These are phyloP conservation scores for Conus ventricosus DNA, from an alignment of 1,140 invertebrate genomes.

Conservation along the genomic window DNA sequence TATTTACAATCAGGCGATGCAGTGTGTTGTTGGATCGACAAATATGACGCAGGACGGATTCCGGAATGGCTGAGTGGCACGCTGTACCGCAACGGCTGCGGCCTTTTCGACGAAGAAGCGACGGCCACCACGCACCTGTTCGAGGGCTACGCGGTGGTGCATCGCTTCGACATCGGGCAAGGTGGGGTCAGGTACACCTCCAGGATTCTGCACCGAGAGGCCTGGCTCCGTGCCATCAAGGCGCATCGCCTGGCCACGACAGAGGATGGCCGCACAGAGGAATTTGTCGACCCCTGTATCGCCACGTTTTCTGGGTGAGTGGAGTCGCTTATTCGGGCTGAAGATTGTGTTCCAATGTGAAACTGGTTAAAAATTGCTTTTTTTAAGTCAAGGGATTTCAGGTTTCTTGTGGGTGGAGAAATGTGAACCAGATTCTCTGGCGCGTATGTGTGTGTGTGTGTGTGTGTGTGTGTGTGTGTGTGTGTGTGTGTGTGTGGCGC, in stretches of 20 bases:
- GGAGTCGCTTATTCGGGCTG: too few species aligned
- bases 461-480: constrained; percentile 8
- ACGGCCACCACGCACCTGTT: constrained; percentile 87
- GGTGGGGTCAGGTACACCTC: constrained; percentile 81
- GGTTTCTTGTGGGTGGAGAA: too few species aligned
- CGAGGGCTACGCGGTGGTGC: constrained; percentile 88
- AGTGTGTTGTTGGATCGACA: too few species aligned
- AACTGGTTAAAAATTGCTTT: not conserved
- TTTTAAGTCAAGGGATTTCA: too few species aligned
- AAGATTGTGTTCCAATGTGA: not conserved
- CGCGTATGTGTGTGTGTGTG: not conserved
- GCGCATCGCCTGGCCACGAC: constrained; percentile 86
- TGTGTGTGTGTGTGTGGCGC: constrained; percentile 6
- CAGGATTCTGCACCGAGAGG: constrained; percentile 85
- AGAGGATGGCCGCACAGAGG: constrained; percentile 83
- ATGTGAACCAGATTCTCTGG: too few species aligned
- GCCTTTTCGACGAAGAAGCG: constrained; percentile 84
- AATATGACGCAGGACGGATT: constrained; percentile 77
- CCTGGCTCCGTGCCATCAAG: constrained; percentile 83
- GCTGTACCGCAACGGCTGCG: constrained; percentile 89
- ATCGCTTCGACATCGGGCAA: constrained; percentile 79
- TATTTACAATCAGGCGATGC: too few species aligned
- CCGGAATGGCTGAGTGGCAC: constrained; percentile 87
- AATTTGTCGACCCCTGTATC: constrained; percentile 77
- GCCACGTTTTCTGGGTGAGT: constrained; percentile 71